Base-by-base conservation (phyloP, 2,888 invertebrate genomes). In the Nebria brevicollis region DNA sequence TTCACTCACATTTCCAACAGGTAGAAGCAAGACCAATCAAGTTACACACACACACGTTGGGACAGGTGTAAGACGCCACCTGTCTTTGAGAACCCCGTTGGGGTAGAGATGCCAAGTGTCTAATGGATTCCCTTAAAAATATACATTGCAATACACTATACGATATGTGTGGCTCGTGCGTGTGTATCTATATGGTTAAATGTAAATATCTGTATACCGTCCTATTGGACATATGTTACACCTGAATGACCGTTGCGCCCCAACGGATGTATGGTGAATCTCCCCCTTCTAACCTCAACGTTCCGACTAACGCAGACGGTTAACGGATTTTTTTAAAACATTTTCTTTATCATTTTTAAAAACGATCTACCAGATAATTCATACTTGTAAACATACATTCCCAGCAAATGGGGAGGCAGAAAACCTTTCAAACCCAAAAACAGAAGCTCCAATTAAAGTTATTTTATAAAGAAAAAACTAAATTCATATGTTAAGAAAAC, bases 211-310 rank as follows among this genome's bases (percentile, higher is more conserved):
- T 41, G 15, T 73, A 10, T 73, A 34, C 5, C 4, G 34, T 34
- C 73, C 41, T 73, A 26, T 26, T 15, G 43, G 41, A 41, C 73
- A 73, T 41, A 73, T 73, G 73, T 73, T 73, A 73, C 73, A 73
- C 73, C 43, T 43, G 73, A 73, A 73, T 73, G 73, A 73, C 73
- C 73, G 73, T 73, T 73, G 73, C 73, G 73, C 42, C 73, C 73
- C 73, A 73, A 73, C 73, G 73, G 73, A 73, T 43, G 43, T 73
- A 73, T 41, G 20, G 43, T 43, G 5, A n/a, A 41, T 26, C 42
- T 11, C 26, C 42, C 73, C 73, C 34, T 41, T 73, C 41, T 41
- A 41, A 41, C 73, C 15, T 42, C 26, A 42, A 13, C 15, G 7
- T 4, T 1, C 42, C 73, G 1, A 6, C 73, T 15, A 34, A 11